Conservation (phyloP, 2,113 vertebrate species). For the Falcunculus frontatus region DNA sequence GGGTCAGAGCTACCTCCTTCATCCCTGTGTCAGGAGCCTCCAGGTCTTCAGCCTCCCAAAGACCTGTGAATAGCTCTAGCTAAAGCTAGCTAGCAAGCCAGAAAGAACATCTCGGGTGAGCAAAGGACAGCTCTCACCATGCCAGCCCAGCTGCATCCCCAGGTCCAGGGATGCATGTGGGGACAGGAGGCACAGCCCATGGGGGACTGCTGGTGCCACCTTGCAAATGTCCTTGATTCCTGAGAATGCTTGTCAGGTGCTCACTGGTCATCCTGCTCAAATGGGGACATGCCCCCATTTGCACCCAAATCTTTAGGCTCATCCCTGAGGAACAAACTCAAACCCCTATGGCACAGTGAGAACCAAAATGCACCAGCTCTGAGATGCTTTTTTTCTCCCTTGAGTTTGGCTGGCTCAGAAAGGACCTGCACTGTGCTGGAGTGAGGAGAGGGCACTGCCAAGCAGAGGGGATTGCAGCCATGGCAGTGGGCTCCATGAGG, state of each 20-base stretch:
- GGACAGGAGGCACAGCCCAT: not conserved
- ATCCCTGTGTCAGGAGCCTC: not conserved
- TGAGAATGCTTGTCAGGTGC: not conserved
- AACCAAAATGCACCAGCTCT: not conserved
- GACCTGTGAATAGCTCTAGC: not conserved
- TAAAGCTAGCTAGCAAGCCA: not conserved
- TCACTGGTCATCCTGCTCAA: accelerated
- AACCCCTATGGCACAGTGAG: not conserved
- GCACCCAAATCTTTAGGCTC: not conserved
- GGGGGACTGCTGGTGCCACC: not conserved
- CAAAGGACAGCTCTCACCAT: not conserved
- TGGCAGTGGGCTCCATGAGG: not conserved
- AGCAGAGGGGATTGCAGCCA: accelerated
- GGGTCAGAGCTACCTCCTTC: not conserved
- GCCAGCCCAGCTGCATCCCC: not conserved
- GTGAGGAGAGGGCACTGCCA: not conserved
- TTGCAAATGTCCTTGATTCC: not conserved
- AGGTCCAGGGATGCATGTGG: not conserved
- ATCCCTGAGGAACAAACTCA: not conserved
- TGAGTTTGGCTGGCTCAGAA: not conserved
- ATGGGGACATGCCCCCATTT: not conserved
- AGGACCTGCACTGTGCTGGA: not conserved
- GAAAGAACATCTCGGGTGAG: accelerated
- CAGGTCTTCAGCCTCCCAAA: not conserved
- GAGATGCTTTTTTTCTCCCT: not conserved